phyloP scores from a whole-genome alignment of 92 coral and sea anemone genomes.

The Actinostola sp. region DNA sequence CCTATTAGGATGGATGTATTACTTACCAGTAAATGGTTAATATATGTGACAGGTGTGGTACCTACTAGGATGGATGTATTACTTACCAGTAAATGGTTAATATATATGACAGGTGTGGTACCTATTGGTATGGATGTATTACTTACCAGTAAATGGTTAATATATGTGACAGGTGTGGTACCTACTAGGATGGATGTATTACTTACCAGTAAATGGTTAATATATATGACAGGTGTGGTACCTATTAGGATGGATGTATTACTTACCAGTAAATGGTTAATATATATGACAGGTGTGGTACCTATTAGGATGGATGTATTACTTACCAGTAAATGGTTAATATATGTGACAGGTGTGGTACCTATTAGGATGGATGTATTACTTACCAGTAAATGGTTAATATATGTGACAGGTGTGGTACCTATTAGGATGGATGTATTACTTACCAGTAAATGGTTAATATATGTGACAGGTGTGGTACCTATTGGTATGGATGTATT shows the following conservation, averaged over 20 bases:
- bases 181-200: no score
- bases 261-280: constrained; percentile 61
- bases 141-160: constrained; percentile 61
- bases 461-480: constrained; percentile 80
- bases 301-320: no score
- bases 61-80: no score
- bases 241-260: constrained; percentile 85
- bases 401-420: no score
- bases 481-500: constrained; percentile 84
- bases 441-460: background rate
- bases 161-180: no score
- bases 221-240: constrained; percentile 80
- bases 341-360: constrained; percentile 80
- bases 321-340: background rate
- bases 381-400: constrained; percentile 61
- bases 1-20: constrained; percentile 85
- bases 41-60: no score
- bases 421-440: no score
- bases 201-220: background rate
- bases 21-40: constrained; percentile 61
- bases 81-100: background rate
- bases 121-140: constrained; percentile 84
- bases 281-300: no score
- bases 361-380: constrained; percentile 85
- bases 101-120: constrained; percentile 80